Evolutionary conservation across 2,113 vertebrate species (phyloP).

Genomic region (Cyanoramphus novaezelandiae): DNA sequence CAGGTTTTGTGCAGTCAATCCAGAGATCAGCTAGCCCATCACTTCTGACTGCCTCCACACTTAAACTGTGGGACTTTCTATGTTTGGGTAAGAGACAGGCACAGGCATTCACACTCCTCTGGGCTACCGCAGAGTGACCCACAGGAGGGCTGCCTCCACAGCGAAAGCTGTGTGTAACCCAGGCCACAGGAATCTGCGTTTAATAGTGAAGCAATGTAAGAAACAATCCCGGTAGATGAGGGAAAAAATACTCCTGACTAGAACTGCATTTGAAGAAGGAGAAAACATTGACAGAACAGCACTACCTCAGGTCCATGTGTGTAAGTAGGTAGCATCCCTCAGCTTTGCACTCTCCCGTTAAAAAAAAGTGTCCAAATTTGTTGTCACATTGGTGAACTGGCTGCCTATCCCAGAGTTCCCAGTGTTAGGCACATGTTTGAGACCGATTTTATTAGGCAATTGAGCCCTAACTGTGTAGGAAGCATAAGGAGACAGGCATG

Average conservation of each 20-base stretch:
- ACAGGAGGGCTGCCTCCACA: neutral
- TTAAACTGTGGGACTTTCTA: neutral
- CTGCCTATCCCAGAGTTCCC: neutral
- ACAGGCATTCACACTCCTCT: neutral
- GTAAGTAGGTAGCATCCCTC: neutral
- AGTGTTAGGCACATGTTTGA: neutral
- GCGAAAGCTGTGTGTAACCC: neutral
- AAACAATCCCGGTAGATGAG: neutral
- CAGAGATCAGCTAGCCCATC: neutral
- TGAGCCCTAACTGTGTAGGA: neutral
- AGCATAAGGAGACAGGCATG: neutral
- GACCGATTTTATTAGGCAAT: neutral
- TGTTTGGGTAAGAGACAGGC: neutral
- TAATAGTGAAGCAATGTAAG: neutral
- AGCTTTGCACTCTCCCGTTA: neutral
- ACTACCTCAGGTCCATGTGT: neutral
- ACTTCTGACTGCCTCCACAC: neutral
- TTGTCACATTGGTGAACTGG: neutral
- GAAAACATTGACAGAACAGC: neutral
- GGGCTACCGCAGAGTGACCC: neutral
- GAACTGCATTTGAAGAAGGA: neutral
- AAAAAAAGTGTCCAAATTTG: neutral
- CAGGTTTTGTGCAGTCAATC: neutral
- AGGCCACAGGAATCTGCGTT: neutral
- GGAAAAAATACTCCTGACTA: neutral